Evolutionary conservation across 2,797 vertebrate genomes (phyloP), one percentile per base, ranked within the genome.

Genomic region (Amblyraja radiata): DNA sequence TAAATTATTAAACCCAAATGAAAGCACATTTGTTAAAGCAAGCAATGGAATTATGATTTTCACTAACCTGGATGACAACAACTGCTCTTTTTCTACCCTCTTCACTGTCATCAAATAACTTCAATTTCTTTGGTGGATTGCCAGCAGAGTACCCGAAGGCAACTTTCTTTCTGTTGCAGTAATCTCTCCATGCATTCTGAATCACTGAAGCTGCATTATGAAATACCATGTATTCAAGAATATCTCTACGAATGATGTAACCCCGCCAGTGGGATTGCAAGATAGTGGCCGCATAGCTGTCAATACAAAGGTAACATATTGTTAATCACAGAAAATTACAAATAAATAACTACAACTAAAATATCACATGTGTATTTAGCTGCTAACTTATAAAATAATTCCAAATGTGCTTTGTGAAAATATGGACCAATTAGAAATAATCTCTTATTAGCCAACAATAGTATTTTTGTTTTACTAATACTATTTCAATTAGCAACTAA

Each of bases 41-140:
- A 36, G 54, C 8, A 32, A 32, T 32, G 9, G 16, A 74, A 76
- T 2, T 0, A 39, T 32, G 11, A 13, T 91, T 39, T 73, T 92
- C 23, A 54, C 90, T 46, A 94, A 99, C 99, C 98, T 99, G 99
- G 95, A 99, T 98, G 93, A 96, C 90, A 74, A 96, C 95, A 92
- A 98, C 98, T 93, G 99, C 97, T 28, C 61, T 93, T 95, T 93
- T 74, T 32, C 68, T 94, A 65, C 93, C 93, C 25, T 71, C 81
- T n/a, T 58, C 58, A 18, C 46, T 77, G 28, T 25, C 71, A 46
- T 23, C 83, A 88, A 65, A 65, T 81, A 39, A 80, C 58, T 83
- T 93, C 63, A 36, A 79, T 65, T 77, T 65, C 61, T 63, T 36
- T 36, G 79, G 36, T 65, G 58, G 8, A 93, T 36, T 0, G 86